phyloP scores from a whole-genome alignment of 37 sponge, comb jelly and placozoan species.

The Eunapius fragilis region DNA sequence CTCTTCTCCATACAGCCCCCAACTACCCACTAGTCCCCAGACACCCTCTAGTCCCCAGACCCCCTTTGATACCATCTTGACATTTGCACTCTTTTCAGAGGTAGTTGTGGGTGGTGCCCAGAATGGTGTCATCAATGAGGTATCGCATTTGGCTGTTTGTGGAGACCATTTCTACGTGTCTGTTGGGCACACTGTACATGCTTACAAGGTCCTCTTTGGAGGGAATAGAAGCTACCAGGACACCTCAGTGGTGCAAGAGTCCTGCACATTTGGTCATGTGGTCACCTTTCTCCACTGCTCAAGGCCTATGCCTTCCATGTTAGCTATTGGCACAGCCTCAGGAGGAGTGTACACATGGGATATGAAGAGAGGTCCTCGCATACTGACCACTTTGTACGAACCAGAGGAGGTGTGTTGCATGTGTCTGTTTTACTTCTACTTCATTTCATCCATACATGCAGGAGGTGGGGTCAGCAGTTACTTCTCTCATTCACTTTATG shows the following conservation, averaged over 20 bases:
- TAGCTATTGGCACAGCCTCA: conserved; percentile 34
- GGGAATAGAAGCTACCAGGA: conserved; percentile 38
- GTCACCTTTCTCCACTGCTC: conserved; percentile 59
- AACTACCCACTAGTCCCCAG: too few relatives aligned
- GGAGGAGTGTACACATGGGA: conserved; percentile 37
- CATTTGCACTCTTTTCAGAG: conserved; percentile 48
- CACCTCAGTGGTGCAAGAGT: conserved; percentile 12
- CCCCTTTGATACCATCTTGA: conserved; percentile 23
- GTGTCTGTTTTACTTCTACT: too few relatives aligned
- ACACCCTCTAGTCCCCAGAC: neutral
- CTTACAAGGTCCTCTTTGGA: conserved; percentile 57
- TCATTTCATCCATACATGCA: too few relatives aligned
- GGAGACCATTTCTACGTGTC: conserved; percentile 61
- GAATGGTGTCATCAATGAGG: neutral
- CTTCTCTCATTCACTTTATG: conserved; percentile 59
- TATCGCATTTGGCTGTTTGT: conserved; percentile 23
- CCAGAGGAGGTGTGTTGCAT: too few relatives aligned
- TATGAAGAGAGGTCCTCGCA: conserved; percentile 4
- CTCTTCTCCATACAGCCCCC: conserved; percentile 2
- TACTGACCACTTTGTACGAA: too few relatives aligned
- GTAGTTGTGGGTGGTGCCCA: neutral
- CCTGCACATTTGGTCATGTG: neutral
- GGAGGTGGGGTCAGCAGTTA: conserved; percentile 2
- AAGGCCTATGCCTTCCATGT: conserved; percentile 6
- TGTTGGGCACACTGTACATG: neutral